Evolutionary conservation across 92 coral and sea anemone species (phyloP), one percentile per base, ranked within the genome.

Genomic region (Epizoanthus stellaris): DNA sequence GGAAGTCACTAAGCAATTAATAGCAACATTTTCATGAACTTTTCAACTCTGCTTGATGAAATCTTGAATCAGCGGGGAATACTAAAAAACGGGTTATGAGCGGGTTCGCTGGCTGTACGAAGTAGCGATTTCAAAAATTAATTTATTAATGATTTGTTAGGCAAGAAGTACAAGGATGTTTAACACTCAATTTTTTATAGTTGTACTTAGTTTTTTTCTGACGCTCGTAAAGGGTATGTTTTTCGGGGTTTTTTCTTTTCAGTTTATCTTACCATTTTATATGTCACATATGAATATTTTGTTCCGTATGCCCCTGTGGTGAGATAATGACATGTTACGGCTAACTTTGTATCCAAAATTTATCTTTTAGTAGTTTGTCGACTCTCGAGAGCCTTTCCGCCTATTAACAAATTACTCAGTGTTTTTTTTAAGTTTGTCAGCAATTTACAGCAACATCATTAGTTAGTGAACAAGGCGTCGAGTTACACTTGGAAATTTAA

Each of bases 381-480:
- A 34, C 70, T 12, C 83, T 79, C 67, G 42, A 42, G 67, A 12
- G 53, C 30, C 67, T 79, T 63, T 59, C 83, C 70, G 71, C 82
- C 60, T 45, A 79, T 79, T 63, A 79, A 63, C 72, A 79, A 79
- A 79, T 79, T 79, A 79, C 83, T 64, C 72, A 64, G 69, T 34
- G 72, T 2, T 79, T 43, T 21, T 21, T 45, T 79, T 20, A 63
- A 63, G 8, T 42, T 42, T 45, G 67, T 25, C 49, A 13, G 21
- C 45, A 73, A 40, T 62, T 47, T 63, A 20, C 15, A 42, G 40
- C 65, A 16, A 64, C 67, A 61, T 34, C 39, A 62, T 62, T 79
- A 79, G 83, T 79, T 63, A 49, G 68, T 45, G 83, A 30, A 79
- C 62, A 54, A 25, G 20, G 7, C 58, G 12, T 39, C 23, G 60